Percentiles rank a stretch among this genome's conserved stretches.
Conservation (phyloP, 2,888 invertebrate species). For the Athalia cordata region DNA sequence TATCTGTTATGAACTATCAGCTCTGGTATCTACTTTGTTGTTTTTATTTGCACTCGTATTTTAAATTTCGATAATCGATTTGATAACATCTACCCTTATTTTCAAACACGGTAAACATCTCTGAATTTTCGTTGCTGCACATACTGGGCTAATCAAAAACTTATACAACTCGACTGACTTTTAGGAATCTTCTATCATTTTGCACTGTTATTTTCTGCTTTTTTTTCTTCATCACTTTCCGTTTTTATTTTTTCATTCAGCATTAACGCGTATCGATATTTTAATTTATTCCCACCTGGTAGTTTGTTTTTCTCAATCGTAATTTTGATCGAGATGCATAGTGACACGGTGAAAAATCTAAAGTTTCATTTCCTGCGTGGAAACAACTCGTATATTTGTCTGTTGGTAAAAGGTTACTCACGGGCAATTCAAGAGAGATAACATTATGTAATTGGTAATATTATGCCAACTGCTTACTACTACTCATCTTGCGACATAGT, state of each 20-base stretch:
- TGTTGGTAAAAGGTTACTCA: slow-evolving; percentile 16
- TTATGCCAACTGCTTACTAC: background rate
- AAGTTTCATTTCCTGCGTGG: background rate
- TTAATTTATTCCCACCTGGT: no score
- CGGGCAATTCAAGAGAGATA: slow-evolving; percentile 1
- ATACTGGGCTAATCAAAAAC: no score
- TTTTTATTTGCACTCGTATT: background rate
- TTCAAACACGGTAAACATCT: no score
- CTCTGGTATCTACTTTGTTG: background rate
- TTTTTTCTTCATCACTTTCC: no score
- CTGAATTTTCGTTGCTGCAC: no score
- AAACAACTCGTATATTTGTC: background rate
- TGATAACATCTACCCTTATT: no score
- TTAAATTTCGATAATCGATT: background rate
- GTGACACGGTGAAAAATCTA: background rate
- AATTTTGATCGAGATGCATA: background rate
- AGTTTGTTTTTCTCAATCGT: no score
- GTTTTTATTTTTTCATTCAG: no score
- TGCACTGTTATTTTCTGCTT: no score
- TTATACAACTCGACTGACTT: no score
- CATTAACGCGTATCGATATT: no score
- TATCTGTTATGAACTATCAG: slow-evolving; percentile 8
- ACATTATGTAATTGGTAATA: slow-evolving; percentile 7
- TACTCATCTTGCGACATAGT: background rate
- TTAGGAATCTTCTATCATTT: no score